phyloP scores from a whole-genome alignment of 2,797 vertebrate species.

The Melanotaenia parkinsoni region DNA sequence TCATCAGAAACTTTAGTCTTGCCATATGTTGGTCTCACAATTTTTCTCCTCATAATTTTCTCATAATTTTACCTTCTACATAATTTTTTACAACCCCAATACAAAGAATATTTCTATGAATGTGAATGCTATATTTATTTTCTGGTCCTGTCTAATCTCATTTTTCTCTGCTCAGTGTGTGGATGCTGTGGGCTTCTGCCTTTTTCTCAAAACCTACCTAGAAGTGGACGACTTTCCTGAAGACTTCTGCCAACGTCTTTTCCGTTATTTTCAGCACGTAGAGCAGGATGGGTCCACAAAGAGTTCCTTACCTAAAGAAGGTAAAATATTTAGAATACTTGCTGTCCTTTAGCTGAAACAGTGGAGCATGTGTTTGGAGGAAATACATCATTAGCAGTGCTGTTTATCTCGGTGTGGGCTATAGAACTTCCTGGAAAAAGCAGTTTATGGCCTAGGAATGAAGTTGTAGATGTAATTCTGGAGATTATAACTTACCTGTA shows the following conservation, averaged over 20 bases:
- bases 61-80: background rate
- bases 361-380: background rate
- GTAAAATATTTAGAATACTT: constrained; percentile 40
- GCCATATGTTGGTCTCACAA: background rate
- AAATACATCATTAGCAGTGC: background rate
- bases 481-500: constrained; percentile 22
- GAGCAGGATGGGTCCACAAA: constrained; percentile 58
- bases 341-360: background rate
- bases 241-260: constrained; percentile 86
- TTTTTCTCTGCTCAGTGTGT: constrained; percentile 76
- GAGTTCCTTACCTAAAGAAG: constrained; percentile 45
- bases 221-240: constrained; percentile 85
- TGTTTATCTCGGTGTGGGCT: background rate
- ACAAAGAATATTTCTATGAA: constrained; percentile 3
- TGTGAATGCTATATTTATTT: background rate
- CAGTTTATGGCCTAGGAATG: background rate
- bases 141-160: background rate
- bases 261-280: constrained; percentile 85
- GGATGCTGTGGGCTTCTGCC: constrained; percentile 83
- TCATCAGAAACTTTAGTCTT: background rate
- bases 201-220: constrained; percentile 89
- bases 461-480: constrained; percentile 3
- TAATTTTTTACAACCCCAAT: background rate
- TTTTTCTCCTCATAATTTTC: background rate
- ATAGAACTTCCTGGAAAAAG: background rate